Percentiles rank a stretch among this genome's conserved stretches.
Conservation (phyloP, 64 coral and sea anemone genomes). For the Stichodactyla mertensii region DNA sequence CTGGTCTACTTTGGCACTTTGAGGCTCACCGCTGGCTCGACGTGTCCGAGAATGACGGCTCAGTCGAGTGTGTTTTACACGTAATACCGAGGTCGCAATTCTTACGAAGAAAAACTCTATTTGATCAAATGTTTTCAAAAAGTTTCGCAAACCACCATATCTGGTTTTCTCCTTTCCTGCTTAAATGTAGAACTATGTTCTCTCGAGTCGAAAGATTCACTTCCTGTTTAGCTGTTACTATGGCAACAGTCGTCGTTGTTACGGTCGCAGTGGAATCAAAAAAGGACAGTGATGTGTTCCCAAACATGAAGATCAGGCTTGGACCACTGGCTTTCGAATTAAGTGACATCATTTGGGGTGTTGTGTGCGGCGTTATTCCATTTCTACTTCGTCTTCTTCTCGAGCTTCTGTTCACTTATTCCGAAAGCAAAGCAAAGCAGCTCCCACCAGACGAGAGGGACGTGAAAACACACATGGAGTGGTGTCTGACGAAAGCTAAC, state of each 20-base stretch:
- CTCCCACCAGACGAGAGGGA: neutral
- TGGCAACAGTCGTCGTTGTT: conserved; percentile 8
- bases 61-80: conserved; percentile 53
- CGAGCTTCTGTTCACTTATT: conserved; percentile 30
- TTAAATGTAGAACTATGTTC: conserved; percentile 19
- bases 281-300: neutral
- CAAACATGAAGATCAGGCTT: neutral
- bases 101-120: conserved; percentile 24
- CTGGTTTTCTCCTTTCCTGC: conserved; percentile 46
- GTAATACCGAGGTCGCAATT: conserved; percentile 18
- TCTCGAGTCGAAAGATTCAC: conserved; percentile 34
- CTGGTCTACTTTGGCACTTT: conserved; percentile 54
- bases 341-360: conserved; percentile 40
- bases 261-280: conserved; percentile 17
- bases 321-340: conserved; percentile 33
- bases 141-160: conserved; percentile 42
- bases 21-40: conserved; percentile 62
- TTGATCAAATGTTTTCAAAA: conserved; percentile 31
- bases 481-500: conserved; percentile 25
- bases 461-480: conserved; percentile 42
- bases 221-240: conserved; percentile 25
- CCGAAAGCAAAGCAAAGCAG: neutral
- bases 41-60: conserved; percentile 18
- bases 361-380: conserved; percentile 25
- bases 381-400: conserved; percentile 40